Percentiles rank a stretch among this genome's conserved stretches.
Conservation (phyloP, 2,113 vertebrate species). For the Hemiscyllium ocellatum region DNA sequence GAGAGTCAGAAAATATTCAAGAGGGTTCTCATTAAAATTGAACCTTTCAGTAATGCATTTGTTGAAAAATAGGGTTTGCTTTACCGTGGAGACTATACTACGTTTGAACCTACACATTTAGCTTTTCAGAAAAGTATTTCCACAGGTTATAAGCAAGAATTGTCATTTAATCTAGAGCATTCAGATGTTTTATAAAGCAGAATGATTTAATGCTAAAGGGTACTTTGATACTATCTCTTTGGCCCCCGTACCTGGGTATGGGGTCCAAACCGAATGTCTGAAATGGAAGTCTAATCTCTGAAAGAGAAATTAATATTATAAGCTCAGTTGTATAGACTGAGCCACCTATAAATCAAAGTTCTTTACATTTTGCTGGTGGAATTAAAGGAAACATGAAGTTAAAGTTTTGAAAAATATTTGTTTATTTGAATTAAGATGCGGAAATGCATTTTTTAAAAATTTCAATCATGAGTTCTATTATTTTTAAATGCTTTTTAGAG, state of each 20-base stretch:
- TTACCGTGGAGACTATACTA: not conserved
- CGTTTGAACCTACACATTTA: not conserved
- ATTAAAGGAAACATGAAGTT: not conserved
- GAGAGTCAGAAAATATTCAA: not conserved
- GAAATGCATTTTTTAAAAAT: not conserved
- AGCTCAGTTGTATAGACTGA: not conserved
- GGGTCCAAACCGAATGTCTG: not conserved
- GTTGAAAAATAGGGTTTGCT: slow-evolving; percentile 1
- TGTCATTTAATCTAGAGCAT: not conserved
- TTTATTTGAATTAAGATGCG: not conserved
- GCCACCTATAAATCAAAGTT: not conserved
- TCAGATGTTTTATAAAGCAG: not conserved
- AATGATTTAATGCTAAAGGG: not conserved
- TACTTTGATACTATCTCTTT: not conserved
- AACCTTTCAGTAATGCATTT: not conserved
- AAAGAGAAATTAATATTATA: not conserved
- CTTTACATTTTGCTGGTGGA: not conserved
- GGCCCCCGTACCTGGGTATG: not conserved
- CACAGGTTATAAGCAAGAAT: not conserved
- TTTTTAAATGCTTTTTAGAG: not conserved
- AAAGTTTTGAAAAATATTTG: not conserved
- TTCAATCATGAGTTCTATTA: not conserved
- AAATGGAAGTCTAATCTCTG: not conserved
- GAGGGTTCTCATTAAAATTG: not conserved
- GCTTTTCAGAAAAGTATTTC: not conserved